Conservation (phyloP, 2,888 invertebrate genomes). For the Lithophane ornitopus region DNA sequence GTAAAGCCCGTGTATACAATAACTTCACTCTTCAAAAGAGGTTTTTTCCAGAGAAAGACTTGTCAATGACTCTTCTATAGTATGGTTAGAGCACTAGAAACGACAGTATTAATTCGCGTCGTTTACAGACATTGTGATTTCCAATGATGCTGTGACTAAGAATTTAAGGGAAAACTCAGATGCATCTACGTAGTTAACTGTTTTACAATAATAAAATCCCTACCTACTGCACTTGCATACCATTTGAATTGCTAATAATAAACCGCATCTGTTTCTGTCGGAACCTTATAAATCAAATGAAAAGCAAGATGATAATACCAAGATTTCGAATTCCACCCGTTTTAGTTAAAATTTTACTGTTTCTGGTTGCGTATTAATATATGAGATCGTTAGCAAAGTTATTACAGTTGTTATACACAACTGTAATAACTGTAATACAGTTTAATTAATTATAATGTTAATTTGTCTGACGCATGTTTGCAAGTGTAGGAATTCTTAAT, state of each 20-base stretch:
- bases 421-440: too few relatives aligned
- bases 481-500: not conserved
- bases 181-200: not conserved
- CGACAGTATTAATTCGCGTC: not conserved
- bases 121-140: not conserved
- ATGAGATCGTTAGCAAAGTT: not conserved
- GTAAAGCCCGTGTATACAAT: not conserved
- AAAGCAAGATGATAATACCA: not conserved
- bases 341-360: not conserved
- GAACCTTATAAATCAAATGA: not conserved
- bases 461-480: not conserved
- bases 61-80: not conserved
- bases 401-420: not conserved
- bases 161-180: constrained; percentile 4
- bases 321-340: not conserved
- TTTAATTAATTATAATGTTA: constrained; percentile 1
- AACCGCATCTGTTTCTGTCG: not conserved
- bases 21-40: not conserved
- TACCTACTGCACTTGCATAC: not conserved
- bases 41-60: not conserved
- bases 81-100: not conserved
- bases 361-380: not conserved
- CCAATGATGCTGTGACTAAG: constrained; percentile 14
- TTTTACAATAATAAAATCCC: constrained; percentile 6
- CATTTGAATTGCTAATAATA: not conserved